These are phyloP conservation scores for Drymodes brunneopygia DNA, from an alignment of 2,113 vertebrate species.

Conservation along the genomic window DNA sequence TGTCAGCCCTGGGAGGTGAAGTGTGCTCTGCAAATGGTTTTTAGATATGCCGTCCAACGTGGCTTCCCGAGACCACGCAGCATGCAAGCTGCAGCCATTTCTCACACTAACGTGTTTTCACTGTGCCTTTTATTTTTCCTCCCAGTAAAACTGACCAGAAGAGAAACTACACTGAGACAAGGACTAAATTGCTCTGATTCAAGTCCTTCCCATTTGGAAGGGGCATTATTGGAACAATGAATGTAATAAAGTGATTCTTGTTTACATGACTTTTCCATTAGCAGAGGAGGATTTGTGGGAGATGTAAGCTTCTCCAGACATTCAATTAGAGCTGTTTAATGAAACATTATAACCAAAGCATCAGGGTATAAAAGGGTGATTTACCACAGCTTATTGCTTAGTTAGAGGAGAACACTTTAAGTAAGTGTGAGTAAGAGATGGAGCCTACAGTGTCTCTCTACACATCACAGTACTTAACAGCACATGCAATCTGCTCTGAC, in stretches of 20 bases:
- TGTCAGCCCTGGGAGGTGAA: fast-evolving
- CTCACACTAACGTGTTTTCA: neutral
- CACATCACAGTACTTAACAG: neutral
- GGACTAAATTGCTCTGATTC: conserved; percentile 26
- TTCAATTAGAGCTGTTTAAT: conserved; percentile 41
- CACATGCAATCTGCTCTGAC: neutral
- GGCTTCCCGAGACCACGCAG: neutral
- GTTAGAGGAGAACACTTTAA: neutral
- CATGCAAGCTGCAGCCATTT: neutral
- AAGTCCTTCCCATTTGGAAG: neutral
- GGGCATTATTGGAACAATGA: neutral
- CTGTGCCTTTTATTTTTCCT: neutral
- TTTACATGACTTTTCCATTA: conserved; percentile 16
- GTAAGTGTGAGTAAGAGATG: neutral
- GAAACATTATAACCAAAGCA: conserved; percentile 40
- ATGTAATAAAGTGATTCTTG: conserved; percentile 23
- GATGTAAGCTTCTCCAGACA: conserved; percentile 34
- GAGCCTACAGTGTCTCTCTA: neutral
- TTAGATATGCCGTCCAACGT: neutral
- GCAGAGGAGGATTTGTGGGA: conserved; percentile 12
- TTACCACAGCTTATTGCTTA: conserved; percentile 22
- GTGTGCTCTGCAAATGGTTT: neutral
- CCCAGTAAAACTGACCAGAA: neutral
- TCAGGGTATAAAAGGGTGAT: conserved; percentile 6
- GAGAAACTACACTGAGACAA: neutral